Percentiles rank a stretch among this genome's conserved stretches.
Conservation (phyloP, 2,797 vertebrate species). For the Xiphophorus birchmanni region DNA sequence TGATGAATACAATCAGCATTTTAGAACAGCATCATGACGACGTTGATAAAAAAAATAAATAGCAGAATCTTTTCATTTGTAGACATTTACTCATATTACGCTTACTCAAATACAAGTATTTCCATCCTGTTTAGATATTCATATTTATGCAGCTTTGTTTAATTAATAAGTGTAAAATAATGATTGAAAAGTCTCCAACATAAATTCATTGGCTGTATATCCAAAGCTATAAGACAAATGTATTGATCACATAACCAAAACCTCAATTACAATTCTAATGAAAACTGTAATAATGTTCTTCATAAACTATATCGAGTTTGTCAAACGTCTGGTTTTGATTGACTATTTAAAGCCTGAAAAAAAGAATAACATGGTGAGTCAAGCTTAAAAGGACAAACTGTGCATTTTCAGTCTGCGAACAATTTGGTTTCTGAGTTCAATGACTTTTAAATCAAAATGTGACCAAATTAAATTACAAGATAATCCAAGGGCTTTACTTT, state of each 20-base stretch:
- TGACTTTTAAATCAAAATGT: not conserved
- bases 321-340: not conserved
- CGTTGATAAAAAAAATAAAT: too few relatives aligned
- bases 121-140: not conserved
- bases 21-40: slow-evolving; percentile 16
- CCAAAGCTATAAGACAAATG: not conserved
- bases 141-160: not conserved
- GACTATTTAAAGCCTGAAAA: not conserved
- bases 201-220: not conserved
- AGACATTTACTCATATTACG: not conserved
- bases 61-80: not conserved
- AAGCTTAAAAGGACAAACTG: not conserved
- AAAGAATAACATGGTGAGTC: not conserved
- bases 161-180: not conserved
- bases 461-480: not conserved
- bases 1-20: slow-evolving; percentile 60
- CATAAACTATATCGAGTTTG: not conserved
- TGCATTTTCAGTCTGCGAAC: not conserved
- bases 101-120: not conserved
- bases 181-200: not conserved
- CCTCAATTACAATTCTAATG: not conserved
- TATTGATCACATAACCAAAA: not conserved
- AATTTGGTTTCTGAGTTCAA: not conserved
- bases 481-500: not conserved
- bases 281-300: not conserved